phyloP scores from a whole-genome alignment of 2,797 vertebrate species.

The Xenopus petersii region DNA sequence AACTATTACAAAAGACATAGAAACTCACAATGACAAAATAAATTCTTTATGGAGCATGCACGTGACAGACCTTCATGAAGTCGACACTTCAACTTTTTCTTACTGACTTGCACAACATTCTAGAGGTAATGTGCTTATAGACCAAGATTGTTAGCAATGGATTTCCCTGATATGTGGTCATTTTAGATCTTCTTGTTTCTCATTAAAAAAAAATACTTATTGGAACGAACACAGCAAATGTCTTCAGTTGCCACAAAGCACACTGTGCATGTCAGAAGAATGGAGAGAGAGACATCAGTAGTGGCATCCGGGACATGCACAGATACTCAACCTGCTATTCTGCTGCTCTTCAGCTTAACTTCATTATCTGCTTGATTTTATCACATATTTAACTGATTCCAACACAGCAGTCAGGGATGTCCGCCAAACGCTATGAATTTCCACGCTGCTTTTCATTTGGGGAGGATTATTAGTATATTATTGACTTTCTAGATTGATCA shows the following conservation, averaged over 20 bases:
- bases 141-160: constrained; percentile 20
- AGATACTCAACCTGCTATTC: neutral
- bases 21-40: constrained; percentile 49
- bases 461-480: too few species aligned
- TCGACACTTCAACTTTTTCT: neutral
- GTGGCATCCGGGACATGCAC: neutral
- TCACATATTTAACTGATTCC: too few species aligned
- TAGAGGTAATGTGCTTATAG: constrained; percentile 3
- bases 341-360: neutral
- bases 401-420: too few species aligned
- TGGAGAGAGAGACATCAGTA: neutral
- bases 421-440: too few species aligned
- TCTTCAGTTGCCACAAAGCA: neutral
- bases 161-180: constrained; percentile 11
- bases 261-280: neutral
- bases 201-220: neutral
- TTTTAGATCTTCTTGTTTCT: neutral
- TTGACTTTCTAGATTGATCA: too few species aligned
- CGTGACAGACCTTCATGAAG: constrained; percentile 33
- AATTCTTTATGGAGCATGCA: constrained; percentile 42
- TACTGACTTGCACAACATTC: constrained; percentile 14
- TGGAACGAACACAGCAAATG: neutral
- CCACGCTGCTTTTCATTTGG: too few species aligned
- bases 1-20: constrained; percentile 53
- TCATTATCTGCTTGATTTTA: too few species aligned